Base-by-base conservation (phyloP, 2,113 vertebrate species). In the Tachycineta bicolor region DNA sequence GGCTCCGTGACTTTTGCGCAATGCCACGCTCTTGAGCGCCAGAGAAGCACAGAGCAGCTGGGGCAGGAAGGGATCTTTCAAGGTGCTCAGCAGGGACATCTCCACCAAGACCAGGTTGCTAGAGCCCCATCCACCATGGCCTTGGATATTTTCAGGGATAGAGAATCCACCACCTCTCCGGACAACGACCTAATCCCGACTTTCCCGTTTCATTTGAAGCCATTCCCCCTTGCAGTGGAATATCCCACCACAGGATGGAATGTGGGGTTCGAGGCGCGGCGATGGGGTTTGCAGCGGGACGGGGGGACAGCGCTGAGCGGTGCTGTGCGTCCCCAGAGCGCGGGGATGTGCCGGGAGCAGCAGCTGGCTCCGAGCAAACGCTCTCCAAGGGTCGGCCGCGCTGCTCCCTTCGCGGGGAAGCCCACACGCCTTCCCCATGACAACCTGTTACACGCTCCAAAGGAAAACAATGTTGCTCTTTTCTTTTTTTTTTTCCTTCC, bases 391-490 rank as follows among this genome's bases (percentile, higher is more conserved):
- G 94, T 95, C 91, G 62, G 24, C 85, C 23, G 74, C 6, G 10
- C 52, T 75, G 89, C 83, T 95, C 73, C 86, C 64, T 88, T 70
- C 14, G 33, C 60, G 31, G 47, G 43, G 24, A 52, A 95, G 31
- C 96, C 87, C 95, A 77, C 82, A 59, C 25, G 41, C 81, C 76
- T 96, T 95, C 93, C 94, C 94, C 94, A 84, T 93, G 94, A 95
- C 91, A 95, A 94, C 91, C 89, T 71, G 88, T 22, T 74, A 74
- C 82, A 26, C 10, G 44, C 56, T 83, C 86, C 80, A 6, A 24
- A 65, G 81, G 43, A 60, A 95, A 95, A 86, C 83, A 84, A 2
- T 5, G 14, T 62, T 94, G 92, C 92, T 95, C 95, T 76, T 82
- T 74, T 78, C 37, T 37, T 37, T 58, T 19, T 37, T 37, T 37